Conservation (phyloP, 2,113 vertebrate genomes). For the Calyptommatus sinebrachiatus region DNA sequence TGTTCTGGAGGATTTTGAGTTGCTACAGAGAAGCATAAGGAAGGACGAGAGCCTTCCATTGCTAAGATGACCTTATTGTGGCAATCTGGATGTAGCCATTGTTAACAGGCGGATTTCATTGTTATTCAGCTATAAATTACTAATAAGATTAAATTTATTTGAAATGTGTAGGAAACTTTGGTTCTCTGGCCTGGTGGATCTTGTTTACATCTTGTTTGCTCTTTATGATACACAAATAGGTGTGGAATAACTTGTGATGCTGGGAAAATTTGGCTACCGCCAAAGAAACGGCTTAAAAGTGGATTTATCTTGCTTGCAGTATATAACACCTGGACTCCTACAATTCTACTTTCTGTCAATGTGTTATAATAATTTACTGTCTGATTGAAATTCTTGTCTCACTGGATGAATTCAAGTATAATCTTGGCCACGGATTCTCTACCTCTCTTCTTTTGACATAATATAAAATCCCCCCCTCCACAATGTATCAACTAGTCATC, state of each 20-base stretch:
- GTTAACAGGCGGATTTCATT: slow-evolving; percentile 13
- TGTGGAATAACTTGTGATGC: not conserved
- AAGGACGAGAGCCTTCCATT: no score
- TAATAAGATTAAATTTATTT: not conserved
- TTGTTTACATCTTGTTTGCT: no score
- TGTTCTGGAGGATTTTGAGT: no score
- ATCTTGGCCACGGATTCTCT: not conserved
- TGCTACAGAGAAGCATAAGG: no score
- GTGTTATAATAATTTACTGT: not conserved
- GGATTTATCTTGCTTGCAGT: not conserved
- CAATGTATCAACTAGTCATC: not conserved
- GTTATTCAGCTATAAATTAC: slow-evolving; percentile 15
- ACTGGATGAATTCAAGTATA: not conserved
- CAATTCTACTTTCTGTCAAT: not conserved
- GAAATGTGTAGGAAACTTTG: not conserved
- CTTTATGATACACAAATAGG: no score
- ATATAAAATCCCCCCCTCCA: not conserved
- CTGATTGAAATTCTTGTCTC: not conserved
- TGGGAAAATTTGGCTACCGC: not conserved
- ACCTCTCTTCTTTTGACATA: not conserved
- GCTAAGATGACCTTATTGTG: not conserved
- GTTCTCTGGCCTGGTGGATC: no score
- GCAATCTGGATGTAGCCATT: slow-evolving; percentile 19
- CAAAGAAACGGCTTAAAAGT: not conserved
- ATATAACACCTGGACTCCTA: not conserved